These are phyloP conservation scores for Pogonomyrmex californicus DNA, from an alignment of 1,140 invertebrate species.

Conservation along the genomic window DNA sequence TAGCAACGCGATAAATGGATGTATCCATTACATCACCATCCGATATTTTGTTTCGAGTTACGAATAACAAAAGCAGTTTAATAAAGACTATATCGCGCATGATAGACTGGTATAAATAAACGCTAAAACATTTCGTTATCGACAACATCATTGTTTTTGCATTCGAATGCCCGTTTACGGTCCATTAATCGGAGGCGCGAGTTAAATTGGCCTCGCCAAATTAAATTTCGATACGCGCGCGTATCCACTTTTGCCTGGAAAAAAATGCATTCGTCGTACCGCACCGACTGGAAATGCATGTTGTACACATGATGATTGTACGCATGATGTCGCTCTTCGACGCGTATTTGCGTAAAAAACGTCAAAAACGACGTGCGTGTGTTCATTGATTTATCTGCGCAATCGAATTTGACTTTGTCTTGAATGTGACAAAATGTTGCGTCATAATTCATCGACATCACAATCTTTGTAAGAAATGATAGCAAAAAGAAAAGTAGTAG, in stretches of 20 bases:
- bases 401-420: conserved; percentile 15
- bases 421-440: not conserved
- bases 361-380: conserved; percentile 18
- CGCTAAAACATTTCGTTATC: conserved; percentile 63
- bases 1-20: conserved; percentile 40
- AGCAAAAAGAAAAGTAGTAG: not conserved
- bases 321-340: conserved; percentile 45
- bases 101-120: conserved; percentile 60
- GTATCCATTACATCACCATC: conserved; percentile 48
- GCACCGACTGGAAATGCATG: conserved; percentile 18
- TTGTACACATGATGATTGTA: too few species aligned
- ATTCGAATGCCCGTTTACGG: conserved; percentile 56
- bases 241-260: conserved; percentile 53
- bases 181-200: conserved; percentile 53
- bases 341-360: conserved; percentile 50
- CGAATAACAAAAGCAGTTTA: conserved; percentile 54
- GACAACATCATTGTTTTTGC: conserved; percentile 54
- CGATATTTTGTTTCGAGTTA: conserved; percentile 50
- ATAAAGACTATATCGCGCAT: conserved; percentile 52
- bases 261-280: conserved; percentile 20
- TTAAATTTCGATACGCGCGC: conserved; percentile 50
- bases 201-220: conserved; percentile 50
- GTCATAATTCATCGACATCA: not conserved
- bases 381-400: conserved; percentile 29
- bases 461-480: not conserved